Evolutionary conservation across 2,113 vertebrate genomes (phyloP), one percentile per base, ranked within the genome.

Genomic region (Apeltes quadracus): DNA sequence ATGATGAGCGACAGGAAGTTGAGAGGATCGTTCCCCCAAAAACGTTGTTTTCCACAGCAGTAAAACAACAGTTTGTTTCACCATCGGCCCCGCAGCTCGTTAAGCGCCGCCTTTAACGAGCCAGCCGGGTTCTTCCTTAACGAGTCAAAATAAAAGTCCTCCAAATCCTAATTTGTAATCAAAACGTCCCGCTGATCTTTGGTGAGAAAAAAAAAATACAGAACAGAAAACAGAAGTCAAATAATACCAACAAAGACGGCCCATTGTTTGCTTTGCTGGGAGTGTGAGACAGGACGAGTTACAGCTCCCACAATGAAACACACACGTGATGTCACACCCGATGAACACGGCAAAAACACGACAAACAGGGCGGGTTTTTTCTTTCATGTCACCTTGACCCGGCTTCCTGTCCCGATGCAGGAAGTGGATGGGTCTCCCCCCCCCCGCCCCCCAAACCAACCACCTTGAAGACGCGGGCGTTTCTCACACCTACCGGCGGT

Each of bases 91-190:
- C 73, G 29, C 55, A 75, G 76, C 54, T 83, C 64, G 79, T 91
- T 82, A 90, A 82, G 69, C 5, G 56, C n/a, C 50, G 68, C 29
- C 23, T 56, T 88, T 89, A 86, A 90, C 66, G 53, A 84, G 86
- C 54, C 8, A 58, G 36, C 43, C 14, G 13, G 43, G 4, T 2
- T 5, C 3, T 16, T 18, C 48, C 53, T 41, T 76, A 58, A 84
- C 63, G 32, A 72, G 34, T 50, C 68, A 12, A 51, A 86, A 61
- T 69, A 68, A n/a, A n/a, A n/a, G n/a, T n/a, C n/a, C n/a, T n/a
- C n/a, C n/a, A n/a, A 53, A 87, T 83, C 86, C 82, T 87, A 72
- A 85, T 88, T 87, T 81, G 74, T 59, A 79, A 79, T 70, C 55
- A 57, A 41, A 64, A 70, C 34, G 39, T 79, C 74, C 82, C 67